Conservation (phyloP, 1,140 invertebrate species). For the Drosophila leontia region DNA sequence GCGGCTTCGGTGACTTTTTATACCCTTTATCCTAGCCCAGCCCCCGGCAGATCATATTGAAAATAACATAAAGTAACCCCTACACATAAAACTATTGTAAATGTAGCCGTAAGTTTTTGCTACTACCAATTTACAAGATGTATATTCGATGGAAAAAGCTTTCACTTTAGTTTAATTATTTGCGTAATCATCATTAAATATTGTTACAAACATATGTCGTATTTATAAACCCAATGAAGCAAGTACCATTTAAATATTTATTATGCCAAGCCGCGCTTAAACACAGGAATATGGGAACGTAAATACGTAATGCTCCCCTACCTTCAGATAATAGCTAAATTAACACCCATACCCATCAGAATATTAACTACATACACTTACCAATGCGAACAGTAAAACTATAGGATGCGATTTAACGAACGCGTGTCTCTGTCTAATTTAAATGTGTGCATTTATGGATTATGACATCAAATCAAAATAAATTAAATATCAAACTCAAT, state of each 20-base stretch:
- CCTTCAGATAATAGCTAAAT: constrained; percentile 67
- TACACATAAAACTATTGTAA: constrained; percentile 62
- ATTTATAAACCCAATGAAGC: constrained; percentile 64
- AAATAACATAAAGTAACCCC: constrained; percentile 17
- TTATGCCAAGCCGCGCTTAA: constrained; percentile 75
- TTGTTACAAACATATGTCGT: constrained; percentile 81
- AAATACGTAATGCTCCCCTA: constrained; percentile 59
- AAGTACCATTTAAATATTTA: constrained; percentile 69
- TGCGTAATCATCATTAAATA: constrained; percentile 79
- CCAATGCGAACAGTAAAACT: constrained; percentile 46
- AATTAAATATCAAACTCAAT: constrained; percentile 49
- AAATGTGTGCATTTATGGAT: constrained; percentile 80
- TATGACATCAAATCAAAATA: constrained; percentile 80
- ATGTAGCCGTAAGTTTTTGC: constrained; percentile 80
- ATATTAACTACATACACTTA: constrained; percentile 39
- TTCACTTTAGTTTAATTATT: constrained; percentile 84
- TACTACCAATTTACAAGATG: constrained; percentile 82
- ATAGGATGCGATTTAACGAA: constrained; percentile 63
- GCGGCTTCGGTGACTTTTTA: constrained; percentile 64
- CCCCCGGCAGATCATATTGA: constrained; percentile 27
- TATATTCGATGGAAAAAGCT: constrained; percentile 81
- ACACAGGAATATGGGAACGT: constrained; percentile 57
- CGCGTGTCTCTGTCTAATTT: constrained; percentile 80
- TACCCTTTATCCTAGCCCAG: constrained; percentile 46
- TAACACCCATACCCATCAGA: constrained; percentile 43